phyloP scores from a whole-genome alignment of 2,797 vertebrate genomes.

The Amblyopsis hoosieri region DNA sequence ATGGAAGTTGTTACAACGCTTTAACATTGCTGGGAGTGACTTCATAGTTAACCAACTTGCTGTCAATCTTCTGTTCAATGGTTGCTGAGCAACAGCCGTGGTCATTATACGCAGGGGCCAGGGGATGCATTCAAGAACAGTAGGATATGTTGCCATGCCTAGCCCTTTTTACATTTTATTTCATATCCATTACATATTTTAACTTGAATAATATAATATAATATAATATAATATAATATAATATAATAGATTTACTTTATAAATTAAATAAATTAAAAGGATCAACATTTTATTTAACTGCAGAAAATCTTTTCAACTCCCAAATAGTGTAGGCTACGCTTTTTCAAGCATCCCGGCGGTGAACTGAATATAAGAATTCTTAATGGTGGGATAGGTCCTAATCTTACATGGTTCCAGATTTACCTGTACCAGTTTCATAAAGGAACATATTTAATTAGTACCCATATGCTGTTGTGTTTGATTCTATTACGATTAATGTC shows the following conservation, averaged over 20 bases:
- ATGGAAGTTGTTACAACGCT: not conserved
- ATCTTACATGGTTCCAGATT: too few relatives aligned
- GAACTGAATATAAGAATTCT: not conserved
- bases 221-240: not conserved
- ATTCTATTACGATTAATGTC: too few relatives aligned
- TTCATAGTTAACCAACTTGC: conserved; percentile 22
- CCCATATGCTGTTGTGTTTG: too few relatives aligned
- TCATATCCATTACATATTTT: not conserved
- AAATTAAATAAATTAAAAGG: too few relatives aligned
- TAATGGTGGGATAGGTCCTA: not conserved
- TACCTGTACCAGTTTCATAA: too few relatives aligned
- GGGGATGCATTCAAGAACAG: conserved; percentile 60
- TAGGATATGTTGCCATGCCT: not conserved
- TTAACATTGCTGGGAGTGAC: not conserved
- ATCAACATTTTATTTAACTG: too few relatives aligned
- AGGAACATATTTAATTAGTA: too few relatives aligned
- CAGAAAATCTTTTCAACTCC: too few relatives aligned
- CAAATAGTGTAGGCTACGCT: too few relatives aligned
- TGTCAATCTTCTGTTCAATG: conserved; percentile 54
- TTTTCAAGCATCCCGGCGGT: not conserved
- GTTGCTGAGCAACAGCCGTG: conserved; percentile 74
- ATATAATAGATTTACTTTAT: too few relatives aligned
- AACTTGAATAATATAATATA: not conserved
- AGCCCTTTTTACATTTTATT: not conserved
- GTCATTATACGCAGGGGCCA: conserved; percentile 17